Evolutionary conservation across 35 echinoderm and acorn worm genomes (phyloP).

Genomic region (Lytechinus pictus): DNA sequence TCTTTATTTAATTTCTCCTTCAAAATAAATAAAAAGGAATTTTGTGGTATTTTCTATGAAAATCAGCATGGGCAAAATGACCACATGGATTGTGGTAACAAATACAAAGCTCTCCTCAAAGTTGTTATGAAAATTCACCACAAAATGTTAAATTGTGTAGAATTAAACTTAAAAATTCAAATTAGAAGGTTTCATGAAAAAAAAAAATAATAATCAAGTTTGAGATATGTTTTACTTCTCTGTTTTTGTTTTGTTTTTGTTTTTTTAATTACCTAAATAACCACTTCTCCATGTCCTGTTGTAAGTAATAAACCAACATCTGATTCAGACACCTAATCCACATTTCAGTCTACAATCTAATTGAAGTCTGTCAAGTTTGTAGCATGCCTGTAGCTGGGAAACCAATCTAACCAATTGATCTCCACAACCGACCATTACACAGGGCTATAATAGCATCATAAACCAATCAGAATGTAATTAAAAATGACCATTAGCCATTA

Average conservation of each 20-base stretch:
- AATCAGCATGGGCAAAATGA: background rate
- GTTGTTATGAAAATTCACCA: background rate
- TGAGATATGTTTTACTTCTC: no score
- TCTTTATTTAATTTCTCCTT: background rate
- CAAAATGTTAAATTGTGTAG: background rate
- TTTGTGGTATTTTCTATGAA: background rate
- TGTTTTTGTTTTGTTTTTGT: no score
- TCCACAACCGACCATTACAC: background rate
- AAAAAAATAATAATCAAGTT: no score
- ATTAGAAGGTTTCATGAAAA: no score
- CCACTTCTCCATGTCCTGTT: no score
- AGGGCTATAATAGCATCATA: background rate
- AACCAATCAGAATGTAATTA: background rate
- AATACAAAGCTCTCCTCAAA: background rate
- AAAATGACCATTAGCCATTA: background rate
- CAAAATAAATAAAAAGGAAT: background rate
- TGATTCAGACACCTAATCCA: background rate
- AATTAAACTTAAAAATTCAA: background rate
- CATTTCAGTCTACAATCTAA: background rate
- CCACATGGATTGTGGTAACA: background rate
- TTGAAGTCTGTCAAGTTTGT: background rate
- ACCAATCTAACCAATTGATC: background rate
- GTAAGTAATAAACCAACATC: background rate
- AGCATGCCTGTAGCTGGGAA: background rate
- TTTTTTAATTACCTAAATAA: no score